phyloP scores from a whole-genome alignment of 2,888 invertebrate genomes.

The Thymelicus acteon region DNA sequence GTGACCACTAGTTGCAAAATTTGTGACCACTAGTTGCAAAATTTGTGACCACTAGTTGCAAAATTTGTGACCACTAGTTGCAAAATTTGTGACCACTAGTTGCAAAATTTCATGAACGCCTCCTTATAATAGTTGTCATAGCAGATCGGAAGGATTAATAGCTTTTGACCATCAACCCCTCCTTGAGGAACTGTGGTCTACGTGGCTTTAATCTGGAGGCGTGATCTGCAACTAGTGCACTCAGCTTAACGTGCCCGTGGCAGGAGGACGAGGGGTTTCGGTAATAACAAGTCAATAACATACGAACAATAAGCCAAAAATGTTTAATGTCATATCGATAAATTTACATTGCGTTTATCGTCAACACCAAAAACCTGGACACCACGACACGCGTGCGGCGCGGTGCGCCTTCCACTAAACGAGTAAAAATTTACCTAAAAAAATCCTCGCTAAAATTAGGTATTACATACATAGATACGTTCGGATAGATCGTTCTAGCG shows the following conservation, averaged over 20 bases:
- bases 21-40: too few relatives aligned
- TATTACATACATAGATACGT: slow-evolving; percentile 69
- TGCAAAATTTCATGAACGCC: too few relatives aligned
- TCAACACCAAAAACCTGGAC: slow-evolving; percentile 79
- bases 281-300: slow-evolving; percentile 69
- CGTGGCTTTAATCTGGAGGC: too few relatives aligned
- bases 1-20: too few relatives aligned
- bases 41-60: too few relatives aligned
- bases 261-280: slow-evolving; percentile 14
- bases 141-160: too few relatives aligned
- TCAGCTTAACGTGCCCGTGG: neutral
- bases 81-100: too few relatives aligned
- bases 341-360: slow-evolving; percentile 81
- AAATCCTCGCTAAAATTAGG: slow-evolving; percentile 74
- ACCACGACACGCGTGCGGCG: slow-evolving; percentile 75
- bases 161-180: too few relatives aligned
- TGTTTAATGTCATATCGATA: slow-evolving; percentile 83
- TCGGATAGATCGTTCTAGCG: slow-evolving; percentile 61
- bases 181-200: too few relatives aligned
- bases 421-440: slow-evolving; percentile 81
- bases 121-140: too few relatives aligned
- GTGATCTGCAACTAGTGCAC: too few relatives aligned
- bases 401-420: slow-evolving; percentile 78
- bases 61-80: too few relatives aligned
- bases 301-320: slow-evolving; percentile 84